Percentiles rank a stretch among this genome's conserved stretches.
phyloP scores from a whole-genome alignment of 2,888 invertebrate genomes.

The Zelleria hepariella region DNA sequence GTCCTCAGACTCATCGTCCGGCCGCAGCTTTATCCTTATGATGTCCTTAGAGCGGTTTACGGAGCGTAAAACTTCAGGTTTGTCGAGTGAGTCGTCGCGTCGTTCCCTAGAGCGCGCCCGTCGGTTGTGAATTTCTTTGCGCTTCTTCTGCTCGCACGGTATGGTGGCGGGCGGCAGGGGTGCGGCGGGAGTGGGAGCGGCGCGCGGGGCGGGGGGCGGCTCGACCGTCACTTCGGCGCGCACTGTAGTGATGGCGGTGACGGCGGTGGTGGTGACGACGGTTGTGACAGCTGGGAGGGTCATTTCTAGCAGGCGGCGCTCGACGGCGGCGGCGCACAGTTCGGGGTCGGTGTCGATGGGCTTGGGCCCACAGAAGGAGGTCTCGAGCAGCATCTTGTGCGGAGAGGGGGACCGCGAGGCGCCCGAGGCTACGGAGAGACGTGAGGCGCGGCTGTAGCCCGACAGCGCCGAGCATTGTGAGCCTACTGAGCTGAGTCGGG shows the following conservation, averaged over 20 bases:
- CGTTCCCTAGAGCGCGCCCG: slow-evolving; percentile 39
- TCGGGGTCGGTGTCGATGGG: slow-evolving; percentile 73
- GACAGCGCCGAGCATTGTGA: slow-evolving; percentile 80
- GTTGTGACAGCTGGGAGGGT: slow-evolving; percentile 36
- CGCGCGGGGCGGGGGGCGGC: not conserved
- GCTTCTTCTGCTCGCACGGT: slow-evolving; percentile 37
- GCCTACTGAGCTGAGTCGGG: slow-evolving; percentile 85
- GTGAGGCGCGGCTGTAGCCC: slow-evolving; percentile 46
- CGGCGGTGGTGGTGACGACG: slow-evolving; percentile 16
- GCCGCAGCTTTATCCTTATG: slow-evolving; percentile 79
- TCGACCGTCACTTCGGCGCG: slow-evolving; percentile 54
- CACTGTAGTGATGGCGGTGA: slow-evolving; percentile 11
- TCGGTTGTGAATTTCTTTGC: slow-evolving; percentile 42
- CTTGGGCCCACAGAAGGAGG: slow-evolving; percentile 91
- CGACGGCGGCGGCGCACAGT: slow-evolving; percentile 58
- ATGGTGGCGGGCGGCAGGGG: slow-evolving; percentile 10
- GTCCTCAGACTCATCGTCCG: slow-evolving; percentile 52
- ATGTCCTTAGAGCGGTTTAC: slow-evolving; percentile 47
- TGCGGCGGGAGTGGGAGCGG: slow-evolving; percentile 15
- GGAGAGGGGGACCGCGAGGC: slow-evolving; percentile 85
- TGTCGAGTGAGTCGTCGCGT: slow-evolving; percentile 33
- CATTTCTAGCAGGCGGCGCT: slow-evolving; percentile 55
- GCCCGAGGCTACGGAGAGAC: slow-evolving; percentile 62
- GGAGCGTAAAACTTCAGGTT: slow-evolving; percentile 41
- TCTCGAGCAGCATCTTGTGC: slow-evolving; percentile 91